Base-by-base conservation (phyloP, 2,797 vertebrate species). In the Lutra lutra region DNA sequence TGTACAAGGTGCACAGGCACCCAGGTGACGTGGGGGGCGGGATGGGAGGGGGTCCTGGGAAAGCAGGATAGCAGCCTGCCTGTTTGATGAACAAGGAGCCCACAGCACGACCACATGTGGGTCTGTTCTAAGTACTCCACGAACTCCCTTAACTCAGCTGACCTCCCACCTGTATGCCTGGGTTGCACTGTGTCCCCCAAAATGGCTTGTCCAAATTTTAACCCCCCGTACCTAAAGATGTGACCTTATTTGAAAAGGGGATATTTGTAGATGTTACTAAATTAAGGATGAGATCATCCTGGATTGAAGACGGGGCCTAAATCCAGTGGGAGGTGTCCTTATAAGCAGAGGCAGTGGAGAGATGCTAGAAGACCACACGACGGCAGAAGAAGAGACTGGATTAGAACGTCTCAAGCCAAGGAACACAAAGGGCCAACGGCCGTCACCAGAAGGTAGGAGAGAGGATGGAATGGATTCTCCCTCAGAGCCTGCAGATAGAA, bases 61-160 rank as follows among this genome's bases (percentile, higher is more conserved):
- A 68, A 0, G 29, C 72, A 48, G 32, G 15, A 20, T 20, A 64
- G 46, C 9, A 25, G 51, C 18, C 3, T 29, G 46, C 58, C 35
- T 7, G 8, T 10, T 15, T 75, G 46, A 51, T 8, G 18, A 6
- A 43, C 6, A 6, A 29, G 29, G 1, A 43, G 54, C 51, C 72
- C 29, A 3, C 6, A 11, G 35, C 62, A 56, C 12, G 13, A 17
- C 54, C 25, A 20, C 0, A 2, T 32, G 66, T 2, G 21, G 21
- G 64, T 4, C 14, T 15, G 4, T 48, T 8, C n/a, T 80, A 27
- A 18, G 43, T 17, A 7, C 79, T 21, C 1, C 2, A 23, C 20
- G 35, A 5, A 3, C 3, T 23, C 38, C 4, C 18, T 9, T 12
- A 43, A 43, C 32, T 73, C 18, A 0, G 38, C 0, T 46, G 20